Percentiles rank a stretch among this genome's conserved stretches.
Conservation (phyloP, 1,140 invertebrate species). For the Goniozus legneri region DNA sequence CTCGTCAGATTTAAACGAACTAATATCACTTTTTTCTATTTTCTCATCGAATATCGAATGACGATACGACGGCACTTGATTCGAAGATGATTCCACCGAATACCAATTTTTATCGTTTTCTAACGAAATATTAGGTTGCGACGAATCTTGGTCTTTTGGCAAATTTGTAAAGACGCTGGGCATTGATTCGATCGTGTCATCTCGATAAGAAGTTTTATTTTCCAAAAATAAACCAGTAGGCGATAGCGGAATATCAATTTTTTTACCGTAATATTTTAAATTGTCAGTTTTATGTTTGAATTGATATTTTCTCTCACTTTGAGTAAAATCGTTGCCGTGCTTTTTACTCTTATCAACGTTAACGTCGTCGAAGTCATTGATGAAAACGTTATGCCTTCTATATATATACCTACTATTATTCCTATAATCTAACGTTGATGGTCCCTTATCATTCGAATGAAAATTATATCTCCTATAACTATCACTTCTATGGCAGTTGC, state of each 20-base stretch:
- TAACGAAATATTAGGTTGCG: no score
- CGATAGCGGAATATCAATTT: background rate
- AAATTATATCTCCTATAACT: constrained; percentile 12
- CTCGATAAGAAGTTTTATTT: background rate
- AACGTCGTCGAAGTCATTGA: background rate
- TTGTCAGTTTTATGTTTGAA: background rate
- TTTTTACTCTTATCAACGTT: background rate
- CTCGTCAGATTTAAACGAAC: no score
- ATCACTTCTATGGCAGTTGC: background rate
- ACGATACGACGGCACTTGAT: no score
- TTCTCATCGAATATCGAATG: no score
- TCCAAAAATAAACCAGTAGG: background rate
- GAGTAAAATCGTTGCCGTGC: background rate
- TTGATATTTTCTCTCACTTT: background rate
- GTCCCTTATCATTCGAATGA: constrained; percentile 12
- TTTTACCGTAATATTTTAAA: background rate
- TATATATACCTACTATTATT: background rate
- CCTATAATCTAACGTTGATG: background rate
- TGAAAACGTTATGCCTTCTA: background rate
- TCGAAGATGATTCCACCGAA: no score
- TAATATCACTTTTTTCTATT: no score
- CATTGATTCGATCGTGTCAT: no score
- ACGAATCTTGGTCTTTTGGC: no score
- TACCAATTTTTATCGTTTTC: no score
- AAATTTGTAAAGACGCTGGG: no score